Evolutionary conservation across 2,113 vertebrate genomes (phyloP).

Genomic region (Fulica atra): DNA sequence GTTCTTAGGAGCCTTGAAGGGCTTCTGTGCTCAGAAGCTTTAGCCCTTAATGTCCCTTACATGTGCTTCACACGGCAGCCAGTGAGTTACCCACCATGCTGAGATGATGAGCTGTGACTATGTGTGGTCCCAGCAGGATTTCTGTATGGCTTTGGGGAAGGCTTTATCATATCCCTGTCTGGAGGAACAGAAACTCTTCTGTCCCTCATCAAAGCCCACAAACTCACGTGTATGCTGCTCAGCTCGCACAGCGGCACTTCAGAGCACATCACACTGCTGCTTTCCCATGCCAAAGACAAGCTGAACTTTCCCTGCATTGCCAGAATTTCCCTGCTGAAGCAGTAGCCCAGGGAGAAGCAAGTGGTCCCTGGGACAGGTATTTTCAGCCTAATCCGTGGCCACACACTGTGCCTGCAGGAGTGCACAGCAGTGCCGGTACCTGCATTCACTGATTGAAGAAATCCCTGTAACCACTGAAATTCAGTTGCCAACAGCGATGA

Average conservation of each 20-base stretch:
- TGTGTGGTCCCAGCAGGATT: not conserved
- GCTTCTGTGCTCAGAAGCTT: not conserved
- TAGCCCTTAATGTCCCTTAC: not conserved
- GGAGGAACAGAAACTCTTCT: not conserved
- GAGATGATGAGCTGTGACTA: not conserved
- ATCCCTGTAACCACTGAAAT: not conserved
- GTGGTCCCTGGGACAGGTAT: not conserved
- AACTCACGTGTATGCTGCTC: fast-evolving
- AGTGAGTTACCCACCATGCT: not conserved
- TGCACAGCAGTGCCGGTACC: not conserved
- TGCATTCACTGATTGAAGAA: too few relatives aligned
- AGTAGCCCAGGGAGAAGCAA: not conserved
- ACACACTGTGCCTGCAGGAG: not conserved
- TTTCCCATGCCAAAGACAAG: not conserved
- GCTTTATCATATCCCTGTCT: not conserved
- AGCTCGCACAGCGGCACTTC: not conserved
- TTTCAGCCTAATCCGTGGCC: not conserved
- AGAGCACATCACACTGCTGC: not conserved
- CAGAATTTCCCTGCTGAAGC: not conserved
- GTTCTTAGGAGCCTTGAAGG: not conserved
- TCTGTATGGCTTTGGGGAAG: not conserved
- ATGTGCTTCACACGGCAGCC: not conserved
- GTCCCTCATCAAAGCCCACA: not conserved
- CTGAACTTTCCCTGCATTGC: not conserved
- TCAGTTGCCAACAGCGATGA: not conserved